Evolutionary conservation across 2,888 invertebrate genomes (phyloP), one percentile per base, ranked within the genome.

Genomic region (Scelioninae gen. 1): DNA sequence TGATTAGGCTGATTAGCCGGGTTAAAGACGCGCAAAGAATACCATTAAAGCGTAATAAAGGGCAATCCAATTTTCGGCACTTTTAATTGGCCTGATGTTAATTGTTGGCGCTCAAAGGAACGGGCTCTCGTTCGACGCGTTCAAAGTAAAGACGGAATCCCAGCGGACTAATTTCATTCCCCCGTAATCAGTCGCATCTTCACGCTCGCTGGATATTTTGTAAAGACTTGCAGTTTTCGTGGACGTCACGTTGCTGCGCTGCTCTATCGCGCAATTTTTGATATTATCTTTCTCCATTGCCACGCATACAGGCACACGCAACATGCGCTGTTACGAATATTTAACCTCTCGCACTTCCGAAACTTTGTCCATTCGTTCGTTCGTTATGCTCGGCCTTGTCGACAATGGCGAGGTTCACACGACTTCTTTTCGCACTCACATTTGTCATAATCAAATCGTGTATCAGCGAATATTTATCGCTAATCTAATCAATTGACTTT

Each of bases 261-360:
- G 60, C 63, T 76, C 56, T 68, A 77, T 68, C 75, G 63, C 66
- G 34, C 58, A 68, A 69, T 72, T 83, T 68, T 76, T 29, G 45
- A 80, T 76, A 77, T 68, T 71, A 83, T 83, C 80, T 60, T 38
- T 16, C 47, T 38, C 13, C 65, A 11, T 29, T 16, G 31, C 58
- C 29, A 55, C 47, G 29, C 68, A 23, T n/a, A 16, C 51, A 34
- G 15, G 23, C 45, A 23, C 23, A 51, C 31, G 11, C 15, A 62
- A 65, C 29, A n/a, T 29, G 60, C 72, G 60, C 66, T 66, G 76
- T 79, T 80, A 76, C 72, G 83, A 72, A 72, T 83, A 71, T 71
- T 83, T 83, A 79, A 83, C 75, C 78, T 83, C 69, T 82, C 63
- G 68, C 77, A 82, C 69, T 82, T 78, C 72, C 82, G 62, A 82